A percentile compares a stretch with the other conserved stretches of the same genome.
phyloP scores from a whole-genome alignment of 1,140 invertebrate species.

The Scaptomyza pallida region DNA sequence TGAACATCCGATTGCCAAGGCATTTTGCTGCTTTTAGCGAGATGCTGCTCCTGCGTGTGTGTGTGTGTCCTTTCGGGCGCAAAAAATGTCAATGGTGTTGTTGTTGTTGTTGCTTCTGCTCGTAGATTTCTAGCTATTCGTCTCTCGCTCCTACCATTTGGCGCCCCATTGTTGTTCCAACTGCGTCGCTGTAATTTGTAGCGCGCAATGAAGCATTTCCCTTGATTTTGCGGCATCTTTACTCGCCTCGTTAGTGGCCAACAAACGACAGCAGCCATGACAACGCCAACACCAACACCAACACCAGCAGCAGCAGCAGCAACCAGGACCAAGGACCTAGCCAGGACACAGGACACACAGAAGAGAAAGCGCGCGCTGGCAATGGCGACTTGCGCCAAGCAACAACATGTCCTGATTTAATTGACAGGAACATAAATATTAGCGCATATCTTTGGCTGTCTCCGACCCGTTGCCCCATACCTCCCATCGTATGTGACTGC shows the following conservation, averaged over 20 bases:
- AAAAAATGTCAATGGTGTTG: constrained; percentile 74
- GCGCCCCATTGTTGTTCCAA: constrained; percentile 75
- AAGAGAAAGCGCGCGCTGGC: constrained; percentile 8
- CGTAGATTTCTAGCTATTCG: constrained; percentile 16
- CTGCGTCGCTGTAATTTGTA: constrained; percentile 80
- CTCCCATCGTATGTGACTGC: constrained; percentile 54
- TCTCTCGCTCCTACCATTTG: constrained; percentile 33
- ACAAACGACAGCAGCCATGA: constrained; percentile 69
- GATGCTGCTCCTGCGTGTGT: constrained; percentile 49
- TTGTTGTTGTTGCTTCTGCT: constrained; percentile 14
- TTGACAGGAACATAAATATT: constrained; percentile 83
- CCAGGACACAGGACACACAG: neutral
- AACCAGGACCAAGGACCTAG: constrained; percentile 11
- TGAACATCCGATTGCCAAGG: constrained; percentile 78
- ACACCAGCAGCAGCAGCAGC: constrained; percentile 12
- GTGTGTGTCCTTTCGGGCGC: constrained; percentile 73
- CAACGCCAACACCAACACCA: constrained; percentile 46
- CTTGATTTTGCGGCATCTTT: constrained; percentile 83
- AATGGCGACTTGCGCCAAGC: constrained; percentile 30
- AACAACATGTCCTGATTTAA: constrained; percentile 80
- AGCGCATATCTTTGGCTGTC: constrained; percentile 77
- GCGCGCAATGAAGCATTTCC: constrained; percentile 82
- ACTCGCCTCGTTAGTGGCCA: constrained; percentile 82
- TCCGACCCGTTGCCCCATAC: neutral
- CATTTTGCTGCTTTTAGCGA: constrained; percentile 43